phyloP scores from a whole-genome alignment of 2,888 invertebrate genomes.

The Luperina testacea region DNA sequence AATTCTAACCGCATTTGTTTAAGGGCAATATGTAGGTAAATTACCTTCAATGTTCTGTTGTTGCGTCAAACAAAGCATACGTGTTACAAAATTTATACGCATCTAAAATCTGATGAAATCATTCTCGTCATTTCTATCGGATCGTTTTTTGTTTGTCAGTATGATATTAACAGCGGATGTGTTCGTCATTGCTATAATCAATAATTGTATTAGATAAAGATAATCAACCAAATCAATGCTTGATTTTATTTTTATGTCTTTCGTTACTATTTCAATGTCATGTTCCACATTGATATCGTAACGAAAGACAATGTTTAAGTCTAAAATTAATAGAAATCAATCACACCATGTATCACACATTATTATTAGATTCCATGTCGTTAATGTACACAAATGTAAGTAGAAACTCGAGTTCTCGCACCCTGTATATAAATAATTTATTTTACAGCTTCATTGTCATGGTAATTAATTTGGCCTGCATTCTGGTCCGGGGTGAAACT shows the following conservation, averaged over 20 bases:
- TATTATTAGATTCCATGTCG: constrained; percentile 61
- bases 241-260: neutral
- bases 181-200: constrained; percentile 12
- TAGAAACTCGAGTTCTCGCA: constrained; percentile 72
- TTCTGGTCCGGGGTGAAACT: constrained; percentile 79
- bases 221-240: constrained; percentile 8
- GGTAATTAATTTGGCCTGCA: constrained; percentile 85
- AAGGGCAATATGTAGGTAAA: constrained; percentile 26
- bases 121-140: constrained; percentile 3
- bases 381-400: constrained; percentile 75
- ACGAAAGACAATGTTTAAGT: neutral
- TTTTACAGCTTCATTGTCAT: constrained; percentile 83
- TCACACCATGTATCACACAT: constrained; percentile 28
- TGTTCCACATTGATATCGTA: neutral
- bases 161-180: constrained; percentile 21
- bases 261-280: constrained; percentile 19
- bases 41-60: constrained; percentile 11
- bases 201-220: constrained; percentile 11
- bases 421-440: constrained; percentile 83
- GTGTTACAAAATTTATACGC: constrained; percentile 18
- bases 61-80: constrained; percentile 15
- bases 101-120: constrained; percentile 23
- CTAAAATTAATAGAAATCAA: constrained; percentile 6
- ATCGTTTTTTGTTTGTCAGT: constrained; percentile 18
- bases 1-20: constrained; percentile 22